Percentiles rank a stretch among this genome's conserved stretches.
These are phyloP conservation scores for Rhinogobius similis DNA, from an alignment of 2,113 vertebrate species.

Conservation along the genomic window DNA sequence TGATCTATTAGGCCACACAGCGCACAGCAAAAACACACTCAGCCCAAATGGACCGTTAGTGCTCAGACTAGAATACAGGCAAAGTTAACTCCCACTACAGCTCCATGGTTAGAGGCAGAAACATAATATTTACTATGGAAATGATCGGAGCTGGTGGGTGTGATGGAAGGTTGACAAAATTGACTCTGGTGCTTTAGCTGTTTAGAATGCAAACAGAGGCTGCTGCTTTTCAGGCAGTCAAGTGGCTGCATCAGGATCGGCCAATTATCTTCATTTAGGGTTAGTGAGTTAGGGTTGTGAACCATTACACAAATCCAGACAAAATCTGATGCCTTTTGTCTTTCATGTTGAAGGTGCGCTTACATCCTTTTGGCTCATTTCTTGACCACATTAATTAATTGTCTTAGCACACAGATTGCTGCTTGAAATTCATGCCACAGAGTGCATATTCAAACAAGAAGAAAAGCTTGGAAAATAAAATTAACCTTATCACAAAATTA, in stretches of 20 bases:
- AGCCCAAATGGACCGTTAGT: constrained; percentile 11
- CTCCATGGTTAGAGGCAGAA: background rate
- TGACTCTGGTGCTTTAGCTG: background rate
- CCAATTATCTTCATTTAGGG: background rate
- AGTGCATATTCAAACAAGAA: background rate
- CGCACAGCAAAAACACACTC: constrained; percentile 20
- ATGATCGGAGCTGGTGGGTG: background rate
- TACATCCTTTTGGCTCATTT: background rate
- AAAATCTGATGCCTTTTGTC: background rate
- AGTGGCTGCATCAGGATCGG: background rate
- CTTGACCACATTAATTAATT: background rate
- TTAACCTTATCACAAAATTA: background rate
- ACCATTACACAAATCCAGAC: background rate
- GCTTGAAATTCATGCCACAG: background rate
- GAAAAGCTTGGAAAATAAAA: background rate
- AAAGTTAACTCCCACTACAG: constrained; percentile 9
- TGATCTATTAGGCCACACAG: constrained; percentile 43
- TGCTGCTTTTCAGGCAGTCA: background rate
- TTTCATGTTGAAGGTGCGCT: background rate
- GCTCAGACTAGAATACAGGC: background rate
- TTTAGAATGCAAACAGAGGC: background rate
- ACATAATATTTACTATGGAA: constrained; percentile 7
- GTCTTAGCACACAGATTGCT: background rate
- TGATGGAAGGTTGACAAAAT: background rate
- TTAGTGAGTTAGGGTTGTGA: background rate